Percentiles rank a stretch among this genome's conserved stretches.
Evolutionary conservation across 2,888 invertebrate species (phyloP).

Genomic region (Brachypalpus laphriformis): DNA sequence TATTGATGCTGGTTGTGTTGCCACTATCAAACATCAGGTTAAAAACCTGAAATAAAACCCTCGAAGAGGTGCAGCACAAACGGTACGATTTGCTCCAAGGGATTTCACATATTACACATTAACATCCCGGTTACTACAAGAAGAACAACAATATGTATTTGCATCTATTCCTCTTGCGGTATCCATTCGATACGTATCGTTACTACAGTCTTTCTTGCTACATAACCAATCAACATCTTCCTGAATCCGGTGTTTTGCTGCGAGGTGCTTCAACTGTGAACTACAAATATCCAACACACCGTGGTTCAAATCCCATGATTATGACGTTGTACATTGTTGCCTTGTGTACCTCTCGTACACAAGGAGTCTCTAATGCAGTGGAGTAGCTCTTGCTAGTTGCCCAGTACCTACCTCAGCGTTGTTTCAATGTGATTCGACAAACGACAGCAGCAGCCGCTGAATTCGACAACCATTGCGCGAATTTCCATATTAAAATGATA

Average conservation of each 20-base stretch:
- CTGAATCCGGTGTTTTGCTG: not conserved
- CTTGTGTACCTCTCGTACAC: not conserved
- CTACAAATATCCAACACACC: constrained; percentile 23
- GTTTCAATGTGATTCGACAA: constrained; percentile 1
- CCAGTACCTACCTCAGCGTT: not conserved
- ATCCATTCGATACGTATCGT: not conserved
- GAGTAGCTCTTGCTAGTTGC: not conserved
- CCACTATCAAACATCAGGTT: not conserved
- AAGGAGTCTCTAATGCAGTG: not conserved
- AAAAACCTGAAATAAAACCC: constrained; percentile 2
- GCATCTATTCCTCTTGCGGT: constrained; percentile 3
- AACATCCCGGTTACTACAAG: not conserved
- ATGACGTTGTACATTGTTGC: constrained; percentile 24
- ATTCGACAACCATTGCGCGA: constrained; percentile 25
- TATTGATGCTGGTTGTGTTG: not conserved
- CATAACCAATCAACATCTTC: constrained; percentile 11
- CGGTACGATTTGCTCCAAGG: constrained; percentile 16
- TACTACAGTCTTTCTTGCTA: not conserved
- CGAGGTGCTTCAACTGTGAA: constrained; percentile 28
- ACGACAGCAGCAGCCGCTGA: constrained; percentile 7
- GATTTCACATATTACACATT: not conserved
- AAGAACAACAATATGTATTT: constrained; percentile 13
- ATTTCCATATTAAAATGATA: constrained; percentile 39
- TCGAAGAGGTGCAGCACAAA: not conserved
- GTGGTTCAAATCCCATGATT: constrained; percentile 24